These are phyloP conservation scores for Drosophila subpulchrella DNA, from an alignment of 1,140 invertebrate species.

Conservation along the genomic window DNA sequence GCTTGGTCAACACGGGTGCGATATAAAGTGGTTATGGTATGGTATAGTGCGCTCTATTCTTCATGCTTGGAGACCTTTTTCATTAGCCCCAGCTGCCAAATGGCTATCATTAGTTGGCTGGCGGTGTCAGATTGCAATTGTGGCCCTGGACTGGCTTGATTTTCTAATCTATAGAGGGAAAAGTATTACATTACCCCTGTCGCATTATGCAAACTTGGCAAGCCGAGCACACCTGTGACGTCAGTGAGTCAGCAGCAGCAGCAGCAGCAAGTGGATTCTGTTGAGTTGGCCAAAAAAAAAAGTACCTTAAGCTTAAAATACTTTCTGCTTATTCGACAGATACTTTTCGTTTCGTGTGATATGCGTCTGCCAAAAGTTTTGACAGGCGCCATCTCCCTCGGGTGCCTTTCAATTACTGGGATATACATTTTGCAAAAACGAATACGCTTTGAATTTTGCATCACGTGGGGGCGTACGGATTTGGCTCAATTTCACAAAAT, in stretches of 20 bases:
- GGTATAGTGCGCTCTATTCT: background rate
- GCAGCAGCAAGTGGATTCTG: constrained; percentile 6
- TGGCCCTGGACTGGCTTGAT: constrained; percentile 39
- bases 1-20: constrained; percentile 33
- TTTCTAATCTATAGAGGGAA: constrained; percentile 45
- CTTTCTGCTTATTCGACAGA: constrained; percentile 41
- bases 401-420: constrained; percentile 26
- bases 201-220: constrained; percentile 47
- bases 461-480: constrained; percentile 23
- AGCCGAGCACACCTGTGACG: constrained; percentile 35
- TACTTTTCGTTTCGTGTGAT: constrained; percentile 20
- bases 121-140: constrained; percentile 51
- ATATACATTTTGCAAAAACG: constrained; percentile 1
- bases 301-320: constrained; percentile 36
- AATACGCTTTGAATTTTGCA: constrained; percentile 31
- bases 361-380: constrained; percentile 43
- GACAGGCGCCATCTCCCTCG: constrained; percentile 22
- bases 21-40: background rate
- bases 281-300: constrained; percentile 39
- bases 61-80: constrained; percentile 42
- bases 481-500: constrained; percentile 34
- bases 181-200: constrained; percentile 47
- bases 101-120: constrained; percentile 49
- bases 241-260: constrained; percentile 34
- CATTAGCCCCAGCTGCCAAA: constrained; percentile 38